Percentiles rank a stretch among this genome's conserved stretches.
Conservation (phyloP, 1,140 invertebrate species). For the Microplitis mediator region DNA sequence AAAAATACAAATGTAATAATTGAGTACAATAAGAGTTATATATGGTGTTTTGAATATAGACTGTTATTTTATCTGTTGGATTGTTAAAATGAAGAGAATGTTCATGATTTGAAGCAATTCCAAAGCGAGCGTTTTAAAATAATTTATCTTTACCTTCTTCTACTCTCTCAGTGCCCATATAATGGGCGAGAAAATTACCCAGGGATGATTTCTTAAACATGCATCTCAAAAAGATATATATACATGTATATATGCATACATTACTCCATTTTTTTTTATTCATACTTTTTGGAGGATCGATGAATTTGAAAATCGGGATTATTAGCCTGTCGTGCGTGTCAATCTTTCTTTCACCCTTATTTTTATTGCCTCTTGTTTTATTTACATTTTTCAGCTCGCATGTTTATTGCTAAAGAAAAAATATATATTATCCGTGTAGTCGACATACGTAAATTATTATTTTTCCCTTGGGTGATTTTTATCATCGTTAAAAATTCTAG, state of each 20-base stretch:
- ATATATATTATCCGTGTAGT: constrained; percentile 8
- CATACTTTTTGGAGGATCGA: constrained; percentile 12
- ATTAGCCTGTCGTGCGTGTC: constrained; percentile 29
- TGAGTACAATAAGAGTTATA: too few relatives aligned
- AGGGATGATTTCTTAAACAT: constrained; percentile 23
- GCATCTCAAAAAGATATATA: not conserved
- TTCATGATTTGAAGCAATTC: constrained; percentile 7
- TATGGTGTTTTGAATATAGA: too few relatives aligned
- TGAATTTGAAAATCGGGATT: constrained; percentile 25
- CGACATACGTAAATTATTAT: constrained; percentile 10
- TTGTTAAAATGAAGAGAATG: not conserved
- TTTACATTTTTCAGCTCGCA: constrained; percentile 5
- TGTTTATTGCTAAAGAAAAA: constrained; percentile 3
- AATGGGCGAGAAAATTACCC: constrained; percentile 23
- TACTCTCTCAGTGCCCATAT: not conserved
- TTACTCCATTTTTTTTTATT: not conserved
- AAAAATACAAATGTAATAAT: too few relatives aligned
- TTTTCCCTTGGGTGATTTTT: not conserved
- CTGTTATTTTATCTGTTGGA: too few relatives aligned
- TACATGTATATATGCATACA: too few relatives aligned
- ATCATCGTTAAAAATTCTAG: too few relatives aligned
- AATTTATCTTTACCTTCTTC: not conserved
- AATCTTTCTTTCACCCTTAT: constrained; percentile 29
- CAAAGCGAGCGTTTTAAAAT: not conserved
- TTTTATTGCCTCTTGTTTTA: not conserved